Evolutionary conservation across 2,888 invertebrate genomes (phyloP).

Genomic region (Selenia dentaria): DNA sequence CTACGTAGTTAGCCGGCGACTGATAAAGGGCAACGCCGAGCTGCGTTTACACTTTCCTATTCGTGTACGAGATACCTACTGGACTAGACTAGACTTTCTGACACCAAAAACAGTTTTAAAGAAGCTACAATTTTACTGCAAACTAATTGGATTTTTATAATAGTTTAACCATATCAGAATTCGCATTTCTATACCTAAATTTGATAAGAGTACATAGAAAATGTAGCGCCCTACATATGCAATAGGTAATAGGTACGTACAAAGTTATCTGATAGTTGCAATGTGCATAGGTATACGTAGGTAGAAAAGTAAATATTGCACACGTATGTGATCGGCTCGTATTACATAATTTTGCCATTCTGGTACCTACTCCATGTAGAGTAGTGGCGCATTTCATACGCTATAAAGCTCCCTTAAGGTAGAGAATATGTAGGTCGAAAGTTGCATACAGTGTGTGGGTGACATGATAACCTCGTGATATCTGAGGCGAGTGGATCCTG

Average conservation of each 20-base stretch:
- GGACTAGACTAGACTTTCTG: too few species aligned
- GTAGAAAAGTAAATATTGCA: neutral
- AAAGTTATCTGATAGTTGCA: neutral
- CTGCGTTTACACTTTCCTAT: constrained; percentile 40
- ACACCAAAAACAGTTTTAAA: too few species aligned
- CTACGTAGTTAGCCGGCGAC: constrained; percentile 52
- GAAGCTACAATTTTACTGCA: too few species aligned
- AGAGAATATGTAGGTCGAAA: constrained; percentile 2
- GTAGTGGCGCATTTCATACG: constrained; percentile 1
- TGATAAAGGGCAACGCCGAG: constrained; percentile 56
- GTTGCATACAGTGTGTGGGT: neutral
- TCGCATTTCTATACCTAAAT: too few species aligned
- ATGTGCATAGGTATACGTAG: neutral
- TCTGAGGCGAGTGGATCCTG: neutral
- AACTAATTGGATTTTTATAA: too few species aligned
- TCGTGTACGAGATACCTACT: too few species aligned
- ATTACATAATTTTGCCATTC: constrained; percentile 4
- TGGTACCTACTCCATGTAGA: neutral
- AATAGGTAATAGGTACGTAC: too few species aligned
- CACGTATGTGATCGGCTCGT: constrained; percentile 6
- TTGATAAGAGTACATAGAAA: too few species aligned
- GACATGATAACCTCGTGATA: constrained; percentile 14
- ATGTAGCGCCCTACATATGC: too few species aligned
- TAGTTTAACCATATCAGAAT: too few species aligned
- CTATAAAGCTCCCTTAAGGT: constrained; percentile 9